A percentile compares a stretch with the other conserved stretches of the same genome.
Conservation (phyloP, 2,797 vertebrate species). For the Platyrinchus mystaceus region DNA sequence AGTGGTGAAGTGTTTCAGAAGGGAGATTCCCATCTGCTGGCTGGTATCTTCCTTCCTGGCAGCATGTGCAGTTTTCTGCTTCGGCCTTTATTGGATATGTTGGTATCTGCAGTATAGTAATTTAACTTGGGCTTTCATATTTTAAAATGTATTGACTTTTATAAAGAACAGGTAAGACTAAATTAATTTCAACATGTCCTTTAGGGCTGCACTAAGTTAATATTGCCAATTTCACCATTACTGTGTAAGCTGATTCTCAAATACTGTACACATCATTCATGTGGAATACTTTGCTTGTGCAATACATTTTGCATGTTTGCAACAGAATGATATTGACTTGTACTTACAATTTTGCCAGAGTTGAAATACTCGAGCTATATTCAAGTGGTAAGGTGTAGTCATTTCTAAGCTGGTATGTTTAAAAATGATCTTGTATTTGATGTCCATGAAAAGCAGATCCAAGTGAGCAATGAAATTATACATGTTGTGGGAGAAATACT, state of each 20-base stretch:
- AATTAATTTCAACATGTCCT: neutral
- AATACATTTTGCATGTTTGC: slow-evolving; percentile 49
- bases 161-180: neutral
- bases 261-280: neutral
- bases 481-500: neutral
- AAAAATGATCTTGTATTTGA: neutral
- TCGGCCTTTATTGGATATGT: neutral
- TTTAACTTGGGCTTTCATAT: neutral
- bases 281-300: neutral
- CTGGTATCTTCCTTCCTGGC: neutral
- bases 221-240: slow-evolving; percentile 51
- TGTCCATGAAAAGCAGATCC: neutral
- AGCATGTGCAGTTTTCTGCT: neutral
- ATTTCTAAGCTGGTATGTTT: neutral
- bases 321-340: neutral
- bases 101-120: neutral
- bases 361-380: slow-evolving; percentile 28
- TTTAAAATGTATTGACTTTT: neutral
- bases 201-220: neutral
- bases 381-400: slow-evolving; percentile 17
- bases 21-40: neutral
- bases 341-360: neutral
- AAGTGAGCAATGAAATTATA: neutral
- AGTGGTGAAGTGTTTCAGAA: slow-evolving; percentile 59
- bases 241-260: slow-evolving; percentile 65